Conservation (phyloP, 2,888 invertebrate species). For the Meteorus colon region DNA sequence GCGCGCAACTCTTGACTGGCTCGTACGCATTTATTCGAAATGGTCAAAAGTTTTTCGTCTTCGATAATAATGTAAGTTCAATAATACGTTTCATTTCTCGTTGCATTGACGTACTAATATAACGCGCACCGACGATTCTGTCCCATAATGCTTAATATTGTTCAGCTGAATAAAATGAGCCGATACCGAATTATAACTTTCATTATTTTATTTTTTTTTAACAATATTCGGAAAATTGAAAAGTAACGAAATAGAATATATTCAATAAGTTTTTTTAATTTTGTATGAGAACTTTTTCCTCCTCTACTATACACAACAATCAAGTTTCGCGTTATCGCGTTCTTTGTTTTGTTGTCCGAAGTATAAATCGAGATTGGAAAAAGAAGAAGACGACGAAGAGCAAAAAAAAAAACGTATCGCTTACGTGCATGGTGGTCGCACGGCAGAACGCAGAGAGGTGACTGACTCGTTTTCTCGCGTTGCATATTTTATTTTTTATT, state of each 20-base stretch:
- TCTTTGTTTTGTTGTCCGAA: conserved; percentile 14
- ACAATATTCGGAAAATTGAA: too few species aligned
- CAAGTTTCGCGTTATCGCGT: background rate
- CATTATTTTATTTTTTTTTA: too few species aligned
- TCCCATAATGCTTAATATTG: too few species aligned
- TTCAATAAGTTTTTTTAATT: background rate
- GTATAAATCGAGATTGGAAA: background rate
- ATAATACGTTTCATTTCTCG: background rate
- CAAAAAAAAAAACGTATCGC: conserved; percentile 7
- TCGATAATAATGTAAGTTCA: background rate
- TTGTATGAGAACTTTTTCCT: background rate
- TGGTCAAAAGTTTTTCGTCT: conserved; percentile 45
- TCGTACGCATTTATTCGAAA: conserved; percentile 33
- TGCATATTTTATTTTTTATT: background rate
- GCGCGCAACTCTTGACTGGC: conserved; percentile 16
- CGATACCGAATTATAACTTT: too few species aligned
- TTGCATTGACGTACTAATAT: too few species aligned
- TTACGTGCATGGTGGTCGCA: background rate
- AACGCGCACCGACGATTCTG: too few species aligned
- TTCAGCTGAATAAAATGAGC: too few species aligned
- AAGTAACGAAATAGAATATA: too few species aligned
- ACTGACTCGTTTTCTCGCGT: conserved; percentile 1
- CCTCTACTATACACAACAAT: background rate
- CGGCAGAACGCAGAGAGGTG: background rate
- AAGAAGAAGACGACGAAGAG: background rate